A percentile compares a stretch with the other conserved stretches of the same genome.
phyloP scores from a whole-genome alignment of 2,888 invertebrate species.

The Drosophila macrospina region DNA sequence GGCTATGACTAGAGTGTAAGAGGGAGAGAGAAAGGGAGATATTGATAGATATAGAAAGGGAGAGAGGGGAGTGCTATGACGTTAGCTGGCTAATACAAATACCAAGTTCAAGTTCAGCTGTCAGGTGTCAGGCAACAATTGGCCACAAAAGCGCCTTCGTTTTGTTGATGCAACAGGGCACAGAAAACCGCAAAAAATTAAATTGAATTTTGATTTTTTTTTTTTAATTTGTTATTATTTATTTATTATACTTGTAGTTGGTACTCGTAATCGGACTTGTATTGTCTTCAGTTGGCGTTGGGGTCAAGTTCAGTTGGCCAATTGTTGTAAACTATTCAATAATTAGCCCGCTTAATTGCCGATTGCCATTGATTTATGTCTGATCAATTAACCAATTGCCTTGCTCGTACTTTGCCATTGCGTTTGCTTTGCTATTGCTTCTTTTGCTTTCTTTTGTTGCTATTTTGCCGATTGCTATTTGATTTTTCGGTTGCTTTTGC shows the following conservation, averaged over 20 bases:
- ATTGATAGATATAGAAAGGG: slow-evolving; percentile 4
- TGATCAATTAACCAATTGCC: slow-evolving; percentile 77
- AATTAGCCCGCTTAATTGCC: slow-evolving; percentile 70
- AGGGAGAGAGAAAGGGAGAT: slow-evolving; percentile 3
- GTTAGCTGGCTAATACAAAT: slow-evolving; percentile 39
- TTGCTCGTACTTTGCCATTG: slow-evolving; percentile 68
- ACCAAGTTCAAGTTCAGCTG: slow-evolving; percentile 76
- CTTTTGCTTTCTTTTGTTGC: slow-evolving; percentile 53
- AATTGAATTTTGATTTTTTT: slow-evolving; percentile 42
- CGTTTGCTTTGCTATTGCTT: slow-evolving; percentile 12
- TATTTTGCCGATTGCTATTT: slow-evolving; percentile 16
- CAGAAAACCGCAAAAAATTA: slow-evolving; percentile 61
- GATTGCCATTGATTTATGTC: slow-evolving; percentile 77
- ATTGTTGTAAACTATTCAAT: slow-evolving; percentile 65
- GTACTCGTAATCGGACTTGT: slow-evolving; percentile 13
- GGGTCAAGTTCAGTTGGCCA: slow-evolving; percentile 76
- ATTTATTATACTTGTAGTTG: slow-evolving; percentile 33
- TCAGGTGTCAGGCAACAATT: slow-evolving; percentile 54
- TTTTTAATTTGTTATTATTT: slow-evolving; percentile 22
- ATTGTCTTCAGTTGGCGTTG: slow-evolving; percentile 66
- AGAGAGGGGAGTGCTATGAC: background rate
- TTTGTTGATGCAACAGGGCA: slow-evolving; percentile 41
- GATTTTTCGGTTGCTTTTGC: slow-evolving; percentile 18
- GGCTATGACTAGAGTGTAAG: slow-evolving; percentile 9
- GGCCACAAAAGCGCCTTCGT: slow-evolving; percentile 65